These are phyloP conservation scores for Dendrolimus houi DNA, from an alignment of 2,888 invertebrate species.

Conservation along the genomic window DNA sequence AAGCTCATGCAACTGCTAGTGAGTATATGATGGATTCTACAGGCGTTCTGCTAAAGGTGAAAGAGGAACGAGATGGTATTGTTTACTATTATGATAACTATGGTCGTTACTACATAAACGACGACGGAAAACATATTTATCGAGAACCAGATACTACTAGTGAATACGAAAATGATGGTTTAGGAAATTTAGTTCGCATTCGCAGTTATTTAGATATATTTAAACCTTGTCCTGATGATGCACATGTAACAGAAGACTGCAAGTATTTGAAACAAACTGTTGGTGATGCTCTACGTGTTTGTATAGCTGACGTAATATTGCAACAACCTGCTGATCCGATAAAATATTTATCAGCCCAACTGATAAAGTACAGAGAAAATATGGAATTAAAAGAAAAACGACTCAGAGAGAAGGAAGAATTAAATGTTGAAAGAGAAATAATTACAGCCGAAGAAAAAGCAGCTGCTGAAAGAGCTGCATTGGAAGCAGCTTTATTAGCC, in stretches of 20 bases:
- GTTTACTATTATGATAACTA: constrained; percentile 59
- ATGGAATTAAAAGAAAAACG: constrained; percentile 47
- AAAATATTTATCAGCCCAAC: constrained; percentile 43
- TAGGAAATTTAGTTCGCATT: constrained; percentile 65
- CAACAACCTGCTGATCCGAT: constrained; percentile 63
- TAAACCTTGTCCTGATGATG: constrained; percentile 51
- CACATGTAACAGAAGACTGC: constrained; percentile 58
- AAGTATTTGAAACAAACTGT: constrained; percentile 54
- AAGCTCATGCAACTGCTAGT: constrained; percentile 51
- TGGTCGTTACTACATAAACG: constrained; percentile 59
- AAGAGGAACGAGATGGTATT: constrained; percentile 50
- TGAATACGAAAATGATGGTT: constrained; percentile 66
- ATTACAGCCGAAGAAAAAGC: constrained; percentile 46
- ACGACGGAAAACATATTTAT: constrained; percentile 58
- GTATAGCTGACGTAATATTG: constrained; percentile 55
- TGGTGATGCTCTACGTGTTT: constrained; percentile 51
- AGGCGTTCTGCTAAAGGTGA: constrained; percentile 51
- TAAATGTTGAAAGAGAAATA: constrained; percentile 46
- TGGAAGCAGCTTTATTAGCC: constrained; percentile 36
- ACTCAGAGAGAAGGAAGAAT: constrained; percentile 41
- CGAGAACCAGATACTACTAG: constrained; percentile 48
- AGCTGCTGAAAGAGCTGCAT: constrained; percentile 43
- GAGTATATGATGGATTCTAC: constrained; percentile 63
- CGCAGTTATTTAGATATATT: constrained; percentile 50
- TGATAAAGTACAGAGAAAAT: constrained; percentile 56